phyloP scores from a whole-genome alignment of 2,797 vertebrate species.

The Carcharodon carcharias region DNA sequence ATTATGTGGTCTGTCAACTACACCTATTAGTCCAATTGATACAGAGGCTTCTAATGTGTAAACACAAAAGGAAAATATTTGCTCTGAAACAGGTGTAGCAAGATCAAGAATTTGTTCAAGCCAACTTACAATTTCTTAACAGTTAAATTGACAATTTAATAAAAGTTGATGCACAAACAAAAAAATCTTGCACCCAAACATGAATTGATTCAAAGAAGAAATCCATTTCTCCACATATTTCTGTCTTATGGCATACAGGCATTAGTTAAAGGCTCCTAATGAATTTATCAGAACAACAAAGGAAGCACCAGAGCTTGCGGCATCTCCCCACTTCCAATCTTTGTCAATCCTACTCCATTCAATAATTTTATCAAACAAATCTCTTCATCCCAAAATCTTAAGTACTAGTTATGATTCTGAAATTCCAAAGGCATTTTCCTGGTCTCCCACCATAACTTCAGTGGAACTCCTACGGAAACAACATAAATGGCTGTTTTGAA shows the following conservation, averaged over 20 bases:
- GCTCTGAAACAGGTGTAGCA: neutral
- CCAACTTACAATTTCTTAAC: neutral
- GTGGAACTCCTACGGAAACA: neutral
- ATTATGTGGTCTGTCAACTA: neutral
- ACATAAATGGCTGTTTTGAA: neutral
- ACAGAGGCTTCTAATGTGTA: neutral
- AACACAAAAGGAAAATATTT: neutral
- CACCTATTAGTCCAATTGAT: neutral
- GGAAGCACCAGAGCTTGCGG: neutral
- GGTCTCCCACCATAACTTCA: neutral
- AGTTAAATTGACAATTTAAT: neutral
- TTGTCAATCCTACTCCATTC: constrained; percentile 4
- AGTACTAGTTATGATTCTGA: neutral
- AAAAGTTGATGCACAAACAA: neutral
- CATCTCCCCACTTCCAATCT: neutral
- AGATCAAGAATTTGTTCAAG: neutral
- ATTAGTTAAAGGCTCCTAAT: neutral
- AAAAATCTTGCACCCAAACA: neutral
- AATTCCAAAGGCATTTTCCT: neutral
- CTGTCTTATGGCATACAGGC: neutral
- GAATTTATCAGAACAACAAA: neutral
- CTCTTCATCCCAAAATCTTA: neutral
- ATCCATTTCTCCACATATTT: neutral
- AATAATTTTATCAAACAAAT: neutral
- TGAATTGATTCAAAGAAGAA: neutral